Conservation (phyloP, 2,797 vertebrate species). For the Crocidura indochinensis region DNA sequence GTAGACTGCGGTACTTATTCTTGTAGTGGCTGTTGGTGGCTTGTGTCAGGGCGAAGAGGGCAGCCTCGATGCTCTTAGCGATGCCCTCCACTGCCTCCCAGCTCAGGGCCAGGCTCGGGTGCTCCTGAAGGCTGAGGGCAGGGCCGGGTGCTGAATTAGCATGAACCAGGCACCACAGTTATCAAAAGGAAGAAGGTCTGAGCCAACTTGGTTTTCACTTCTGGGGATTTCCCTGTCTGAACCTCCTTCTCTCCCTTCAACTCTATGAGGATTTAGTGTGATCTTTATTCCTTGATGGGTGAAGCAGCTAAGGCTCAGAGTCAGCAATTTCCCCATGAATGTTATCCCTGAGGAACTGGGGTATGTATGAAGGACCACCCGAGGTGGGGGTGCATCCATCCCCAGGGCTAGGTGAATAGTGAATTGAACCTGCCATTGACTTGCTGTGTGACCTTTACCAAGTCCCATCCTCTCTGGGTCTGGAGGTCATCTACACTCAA, state of each 20-base stretch:
- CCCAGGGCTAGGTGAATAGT: too few relatives aligned
- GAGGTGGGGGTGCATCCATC: too few relatives aligned
- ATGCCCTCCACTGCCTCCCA: constrained; percentile 65
- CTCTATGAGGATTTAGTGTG: not conserved
- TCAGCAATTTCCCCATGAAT: too few relatives aligned
- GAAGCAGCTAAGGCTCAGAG: too few relatives aligned
- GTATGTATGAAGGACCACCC: too few relatives aligned
- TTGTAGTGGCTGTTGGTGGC: constrained; percentile 84
- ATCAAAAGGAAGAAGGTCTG: fast-evolving
- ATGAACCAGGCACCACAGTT: not conserved
- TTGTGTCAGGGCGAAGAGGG: constrained; percentile 83
- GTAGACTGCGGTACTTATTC: constrained; percentile 88
- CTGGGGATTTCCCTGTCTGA: not conserved
- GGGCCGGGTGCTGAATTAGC: not conserved
- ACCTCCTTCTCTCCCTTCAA: not conserved
- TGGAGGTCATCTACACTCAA: not conserved
- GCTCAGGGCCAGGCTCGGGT: constrained; percentile 57
- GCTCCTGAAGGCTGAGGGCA: constrained; percentile 77
- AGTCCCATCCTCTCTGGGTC: not conserved
- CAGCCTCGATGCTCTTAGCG: constrained; percentile 83
- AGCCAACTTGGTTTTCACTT: not conserved
- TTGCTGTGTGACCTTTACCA: constrained; percentile 21
- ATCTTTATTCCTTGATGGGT: too few relatives aligned
- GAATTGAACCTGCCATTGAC: not conserved
- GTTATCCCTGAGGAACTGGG: too few relatives aligned